Evolutionary conservation across 2,113 vertebrate genomes (phyloP), one percentile per base, ranked within the genome.

Genomic region (Jaculus jaculus): DNA sequence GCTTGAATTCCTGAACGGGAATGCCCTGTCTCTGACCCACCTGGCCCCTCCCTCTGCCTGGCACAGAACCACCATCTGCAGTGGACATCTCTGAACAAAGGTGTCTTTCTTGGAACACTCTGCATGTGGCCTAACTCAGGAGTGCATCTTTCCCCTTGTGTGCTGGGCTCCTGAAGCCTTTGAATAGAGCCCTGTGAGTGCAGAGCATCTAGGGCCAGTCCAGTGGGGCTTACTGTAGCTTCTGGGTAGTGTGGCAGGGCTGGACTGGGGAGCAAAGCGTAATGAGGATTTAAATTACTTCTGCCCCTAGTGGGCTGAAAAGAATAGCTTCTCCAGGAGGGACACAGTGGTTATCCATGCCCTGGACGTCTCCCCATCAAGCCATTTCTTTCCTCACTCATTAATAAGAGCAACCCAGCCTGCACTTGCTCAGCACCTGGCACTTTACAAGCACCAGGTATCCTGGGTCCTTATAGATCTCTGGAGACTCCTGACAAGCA

Each of bases 351-450:
- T 51, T 2, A 2, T 13, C 15, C 13, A 1, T 15, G 10, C 24
- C 30, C 60, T 5, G 13, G 85, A 58, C 39, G 30, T 71, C 75
- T 87, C 51, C 30, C 5, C 21, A 18, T 16, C 15, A 30, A 73
- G 63, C 34, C 74, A 63, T 87, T 91, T 93, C 95, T 95, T 90
- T 96, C 81, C 42, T 94, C 91, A 78, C 84, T 42, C 68, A 61
- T 91, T 86, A 92, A 85, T 95, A 83, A 93, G 2, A n/a, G 58
- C 5, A 13, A 16, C 1, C 13, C 23, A 0, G 16, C 65, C 61
- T 23, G 34, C 6, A 2, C 21, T 47, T 26, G n/a, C 54, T 34
- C 32, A 37, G 68, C 5, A 65, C 60, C 60, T 60, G 68, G 28
- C n/a, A 11, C 34, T 81, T 58, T 60, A 13, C 26, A 60, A 88